A percentile compares a stretch with the other conserved stretches of the same genome.
phyloP scores from a whole-genome alignment of 1,140 invertebrate species.

The Fragariocoptes setiger region DNA sequence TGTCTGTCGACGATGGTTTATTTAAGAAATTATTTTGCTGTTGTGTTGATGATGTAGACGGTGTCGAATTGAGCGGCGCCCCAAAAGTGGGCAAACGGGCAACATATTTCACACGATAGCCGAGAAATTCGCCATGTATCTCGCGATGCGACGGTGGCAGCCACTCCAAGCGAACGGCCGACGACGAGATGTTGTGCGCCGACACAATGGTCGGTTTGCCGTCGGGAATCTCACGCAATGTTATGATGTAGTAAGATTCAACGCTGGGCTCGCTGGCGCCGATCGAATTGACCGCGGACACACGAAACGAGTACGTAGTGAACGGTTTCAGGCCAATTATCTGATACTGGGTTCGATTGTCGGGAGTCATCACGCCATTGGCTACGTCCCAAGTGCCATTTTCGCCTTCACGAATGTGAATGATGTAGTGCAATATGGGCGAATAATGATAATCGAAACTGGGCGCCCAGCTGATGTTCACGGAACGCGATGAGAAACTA shows the following conservation, averaged over 20 bases:
- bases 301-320: conserved; percentile 39
- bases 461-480: conserved; percentile 39
- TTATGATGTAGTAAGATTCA: conserved; percentile 39
- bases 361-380: conserved; percentile 25
- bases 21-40: too few species aligned
- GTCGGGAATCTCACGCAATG: conserved; percentile 33
- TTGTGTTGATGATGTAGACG: too few species aligned
- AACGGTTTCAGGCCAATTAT: conserved; percentile 31
- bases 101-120: conserved; percentile 25
- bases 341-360: conserved; percentile 24
- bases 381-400: conserved; percentile 17
- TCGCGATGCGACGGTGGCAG: conserved; percentile 29
- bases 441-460: conserved; percentile 32
- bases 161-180: conserved; percentile 34
- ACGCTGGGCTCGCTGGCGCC: conserved; percentile 32
- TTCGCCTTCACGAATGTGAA: conserved; percentile 23
- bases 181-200: conserved; percentile 33
- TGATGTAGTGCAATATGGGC: conserved; percentile 34
- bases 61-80: too few species aligned
- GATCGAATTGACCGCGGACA: conserved; percentile 33
- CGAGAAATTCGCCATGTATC: conserved; percentile 42
- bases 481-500: conserved; percentile 33
- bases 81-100: too few species aligned
- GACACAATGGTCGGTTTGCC: conserved; percentile 34
- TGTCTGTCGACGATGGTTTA: too few species aligned